Evolutionary conservation across 1,140 invertebrate genomes (phyloP).

Genomic region (Brachionus rubens): DNA sequence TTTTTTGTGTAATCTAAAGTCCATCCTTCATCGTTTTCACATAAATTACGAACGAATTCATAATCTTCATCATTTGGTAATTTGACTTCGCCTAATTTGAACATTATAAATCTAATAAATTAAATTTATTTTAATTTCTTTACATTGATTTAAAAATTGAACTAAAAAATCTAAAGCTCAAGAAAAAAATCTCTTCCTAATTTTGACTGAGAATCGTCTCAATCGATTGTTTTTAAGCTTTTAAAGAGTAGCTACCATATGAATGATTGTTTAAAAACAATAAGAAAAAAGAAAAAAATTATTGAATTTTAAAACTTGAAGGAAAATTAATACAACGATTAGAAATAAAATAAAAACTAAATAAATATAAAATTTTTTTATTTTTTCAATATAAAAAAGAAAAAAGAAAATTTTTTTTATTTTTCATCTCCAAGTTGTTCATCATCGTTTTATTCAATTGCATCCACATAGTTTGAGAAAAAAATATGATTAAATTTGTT

Average conservation of each 20-base stretch:
- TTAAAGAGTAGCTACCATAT: too few species aligned
- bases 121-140: constrained; percentile 10
- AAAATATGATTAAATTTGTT: too few species aligned
- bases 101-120: background rate
- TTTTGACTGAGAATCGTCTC: too few species aligned
- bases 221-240: too few species aligned
- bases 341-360: background rate
- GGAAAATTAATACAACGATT: too few species aligned
- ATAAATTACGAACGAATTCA: background rate
- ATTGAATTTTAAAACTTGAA: too few species aligned
- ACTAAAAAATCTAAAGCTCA: background rate
- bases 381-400: background rate
- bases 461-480: too few species aligned
- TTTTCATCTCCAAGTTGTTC: constrained; percentile 15
- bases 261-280: too few species aligned
- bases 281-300: too few species aligned
- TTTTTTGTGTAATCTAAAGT: background rate
- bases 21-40: constrained; percentile 20
- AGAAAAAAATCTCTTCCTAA: too few species aligned
- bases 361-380: background rate
- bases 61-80: constrained; percentile 35
- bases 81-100: constrained; percentile 38
- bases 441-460: constrained; percentile 1
- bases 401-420: too few species aligned
- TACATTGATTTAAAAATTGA: background rate